Percentiles rank a stretch among this genome's conserved stretches.
Evolutionary conservation across 2,797 vertebrate species (phyloP).

Genomic region (Rhinophrynus dorsalis): DNA sequence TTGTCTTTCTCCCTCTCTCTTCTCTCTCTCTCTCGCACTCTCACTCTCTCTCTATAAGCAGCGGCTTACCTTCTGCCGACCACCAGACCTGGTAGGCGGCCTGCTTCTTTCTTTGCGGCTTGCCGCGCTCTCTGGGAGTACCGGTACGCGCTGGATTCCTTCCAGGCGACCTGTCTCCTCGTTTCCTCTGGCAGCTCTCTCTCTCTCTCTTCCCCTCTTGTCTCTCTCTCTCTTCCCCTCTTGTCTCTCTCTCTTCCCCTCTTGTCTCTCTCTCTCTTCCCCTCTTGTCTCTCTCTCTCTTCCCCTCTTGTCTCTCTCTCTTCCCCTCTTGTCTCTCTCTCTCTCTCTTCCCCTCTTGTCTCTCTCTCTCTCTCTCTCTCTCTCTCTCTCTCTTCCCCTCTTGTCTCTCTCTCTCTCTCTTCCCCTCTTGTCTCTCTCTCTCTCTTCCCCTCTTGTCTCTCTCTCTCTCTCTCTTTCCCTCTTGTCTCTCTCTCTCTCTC

Average conservation of each 20-base stretch:
- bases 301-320: neutral
- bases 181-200: neutral
- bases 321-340: neutral
- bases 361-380: neutral
- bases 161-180: neutral
- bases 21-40: too few relatives aligned
- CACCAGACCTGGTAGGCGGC: too few relatives aligned
- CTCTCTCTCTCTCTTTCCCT: too few relatives aligned
- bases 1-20: neutral
- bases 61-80: too few relatives aligned
- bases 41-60: too few relatives aligned
- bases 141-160: too few relatives aligned
- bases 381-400: neutral
- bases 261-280: conserved; percentile 32
- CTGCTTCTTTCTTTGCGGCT: neutral
- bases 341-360: neutral
- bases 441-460: neutral
- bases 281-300: neutral
- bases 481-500: neutral
- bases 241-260: neutral
- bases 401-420: neutral
- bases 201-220: too few relatives aligned
- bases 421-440: neutral
- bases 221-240: neutral
- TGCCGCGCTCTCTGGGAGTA: too few relatives aligned